These are phyloP conservation scores for Parascotia fuliginaria DNA, from an alignment of 2,888 invertebrate genomes.

Conservation along the genomic window DNA sequence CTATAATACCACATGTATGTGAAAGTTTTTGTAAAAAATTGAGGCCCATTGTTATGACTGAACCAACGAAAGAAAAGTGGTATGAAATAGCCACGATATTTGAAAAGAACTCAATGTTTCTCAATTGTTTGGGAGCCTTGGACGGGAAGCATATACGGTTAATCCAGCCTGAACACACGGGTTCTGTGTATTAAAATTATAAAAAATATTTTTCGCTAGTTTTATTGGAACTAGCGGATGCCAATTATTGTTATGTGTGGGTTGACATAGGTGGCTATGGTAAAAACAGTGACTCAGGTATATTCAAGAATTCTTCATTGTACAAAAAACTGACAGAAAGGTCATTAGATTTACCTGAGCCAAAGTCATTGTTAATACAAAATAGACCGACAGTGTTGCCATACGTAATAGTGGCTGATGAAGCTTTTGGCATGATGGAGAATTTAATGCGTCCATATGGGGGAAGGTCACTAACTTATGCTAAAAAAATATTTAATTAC, in stretches of 20 bases:
- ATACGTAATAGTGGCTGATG: slow-evolving; percentile 12
- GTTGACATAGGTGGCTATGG: slow-evolving; percentile 11
- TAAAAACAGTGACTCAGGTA: slow-evolving; percentile 12
- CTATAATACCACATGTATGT: slow-evolving; percentile 41
- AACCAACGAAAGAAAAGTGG: too few relatives aligned
- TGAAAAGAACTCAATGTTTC: too few relatives aligned
- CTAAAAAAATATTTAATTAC: slow-evolving; percentile 9
- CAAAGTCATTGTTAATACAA: slow-evolving; percentile 13
- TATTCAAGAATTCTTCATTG: slow-evolving; percentile 12
- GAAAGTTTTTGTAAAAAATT: slow-evolving; percentile 43
- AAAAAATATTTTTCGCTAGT: slow-evolving; percentile 11
- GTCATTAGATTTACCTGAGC: slow-evolving; percentile 12
- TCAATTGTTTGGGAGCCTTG: not conserved
- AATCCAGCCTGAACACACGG: slow-evolving; percentile 12
- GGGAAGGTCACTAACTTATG: slow-evolving; percentile 4
- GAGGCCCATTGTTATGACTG: too few relatives aligned
- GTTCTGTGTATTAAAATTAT: slow-evolving; percentile 19
- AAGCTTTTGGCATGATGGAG: slow-evolving; percentile 11
- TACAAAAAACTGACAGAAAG: slow-evolving; percentile 14
- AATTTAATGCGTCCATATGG: slow-evolving; percentile 6
- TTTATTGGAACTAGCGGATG: slow-evolving; percentile 10
- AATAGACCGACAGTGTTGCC: slow-evolving; percentile 1
- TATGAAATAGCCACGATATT: too few relatives aligned
- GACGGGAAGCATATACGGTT: slow-evolving; percentile 10
- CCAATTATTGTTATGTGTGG: slow-evolving; percentile 14